These are phyloP conservation scores for Nibea coibor DNA, from an alignment of 2,113 vertebrate genomes.

Conservation along the genomic window DNA sequence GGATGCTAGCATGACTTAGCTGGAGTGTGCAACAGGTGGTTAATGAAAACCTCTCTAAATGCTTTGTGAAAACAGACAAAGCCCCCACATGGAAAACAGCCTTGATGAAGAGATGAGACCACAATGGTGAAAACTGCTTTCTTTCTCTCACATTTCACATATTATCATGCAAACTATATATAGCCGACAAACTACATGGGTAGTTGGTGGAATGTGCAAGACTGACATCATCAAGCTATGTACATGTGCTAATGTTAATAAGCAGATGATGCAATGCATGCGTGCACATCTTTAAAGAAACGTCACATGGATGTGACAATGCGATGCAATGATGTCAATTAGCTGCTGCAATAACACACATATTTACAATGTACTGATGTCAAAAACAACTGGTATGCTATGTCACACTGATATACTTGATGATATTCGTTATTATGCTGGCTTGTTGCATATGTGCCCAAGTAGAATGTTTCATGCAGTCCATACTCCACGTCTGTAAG, in stretches of 20 bases:
- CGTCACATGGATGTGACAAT: not conserved
- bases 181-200: too few relatives aligned
- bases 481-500: not conserved
- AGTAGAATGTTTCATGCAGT: too few relatives aligned
- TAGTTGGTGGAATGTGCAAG: not conserved
- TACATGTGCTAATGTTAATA: constrained; percentile 7
- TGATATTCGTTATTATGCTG: too few relatives aligned
- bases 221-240: not conserved
- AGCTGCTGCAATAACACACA: not conserved
- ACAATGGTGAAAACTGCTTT: not conserved
- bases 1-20: not conserved
- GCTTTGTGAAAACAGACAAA: not conserved
- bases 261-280: constrained; percentile 23
- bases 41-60: not conserved
- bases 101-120: not conserved
- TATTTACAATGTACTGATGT: not conserved
- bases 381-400: too few relatives aligned
- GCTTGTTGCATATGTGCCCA: too few relatives aligned
- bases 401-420: too few relatives aligned
- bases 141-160: not conserved
- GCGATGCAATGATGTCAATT: not conserved
- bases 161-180: too few relatives aligned
- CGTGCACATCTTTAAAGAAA: constrained; percentile 1
- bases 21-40: not conserved
- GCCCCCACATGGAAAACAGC: not conserved